Evolutionary conservation across 1,140 invertebrate species (phyloP), one percentile per base, ranked within the genome.

Genomic region (Apis dorsata): DNA sequence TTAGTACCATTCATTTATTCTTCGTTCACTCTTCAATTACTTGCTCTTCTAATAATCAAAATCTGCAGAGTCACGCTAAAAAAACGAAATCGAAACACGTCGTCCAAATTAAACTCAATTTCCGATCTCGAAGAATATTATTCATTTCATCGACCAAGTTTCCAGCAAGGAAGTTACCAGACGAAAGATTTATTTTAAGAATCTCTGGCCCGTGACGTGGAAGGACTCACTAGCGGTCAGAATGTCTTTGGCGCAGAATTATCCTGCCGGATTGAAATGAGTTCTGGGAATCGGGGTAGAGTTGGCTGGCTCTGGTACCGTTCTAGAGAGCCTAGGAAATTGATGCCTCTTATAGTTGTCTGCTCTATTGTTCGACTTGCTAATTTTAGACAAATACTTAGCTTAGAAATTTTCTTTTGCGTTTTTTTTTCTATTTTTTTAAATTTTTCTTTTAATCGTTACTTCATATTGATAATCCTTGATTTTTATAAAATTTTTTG

Each of bases 261-360:
- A 81, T 81, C 80, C 80, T 81, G 53, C 65, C 34, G 80, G 80
- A 81, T 81, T 81, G 80, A 81, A 81, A 81, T 81, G 80, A 81
- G 80, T 81, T 81, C 80, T 77, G 55, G 21, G 80, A 81, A 81
- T 49, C 73, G 73, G 80, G 63, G 80, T 76, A 81, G 80, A 68
- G 73, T n/a, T 76, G 63, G 80, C 34, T 66, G 63, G 63, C 79
- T 49, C 21, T 49, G 44, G 72, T 81, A 81, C 73, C 73, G 80
- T 76, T 81, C 53, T 17, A 59, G 55, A n/a, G 55, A 76, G 72
- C 57, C 21, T 74, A 80, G 79, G 7, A 76, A 81, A 81, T 81
- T 81, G 73, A 81, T 81, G 73, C 73, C 73, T 60, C n/a, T 51
- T 81, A 59, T 51, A 81, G 69, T 66, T 66, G 55, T 66, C 62